A percentile compares a stretch with the other conserved stretches of the same genome.
Conservation (phyloP, 1,140 invertebrate species). For the Bombus terrestris region DNA sequence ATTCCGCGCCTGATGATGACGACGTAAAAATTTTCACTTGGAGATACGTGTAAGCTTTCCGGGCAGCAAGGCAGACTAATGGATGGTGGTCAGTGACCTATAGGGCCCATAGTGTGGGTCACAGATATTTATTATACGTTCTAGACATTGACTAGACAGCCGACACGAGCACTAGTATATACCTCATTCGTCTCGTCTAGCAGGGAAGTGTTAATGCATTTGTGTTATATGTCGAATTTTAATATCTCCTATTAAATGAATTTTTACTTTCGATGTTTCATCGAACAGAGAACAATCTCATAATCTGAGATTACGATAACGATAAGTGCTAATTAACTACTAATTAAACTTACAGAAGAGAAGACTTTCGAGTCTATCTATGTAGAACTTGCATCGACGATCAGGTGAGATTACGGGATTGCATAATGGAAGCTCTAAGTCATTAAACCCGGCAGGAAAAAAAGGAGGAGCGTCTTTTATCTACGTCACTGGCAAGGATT, state of each 20-base stretch:
- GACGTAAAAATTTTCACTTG: constrained; percentile 59
- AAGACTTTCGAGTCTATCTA: not conserved
- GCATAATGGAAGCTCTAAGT: constrained; percentile 46
- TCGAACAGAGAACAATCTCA: not conserved
- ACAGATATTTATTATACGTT: constrained; percentile 76
- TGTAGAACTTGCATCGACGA: not conserved
- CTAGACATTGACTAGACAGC: constrained; percentile 77
- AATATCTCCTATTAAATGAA: constrained; percentile 9
- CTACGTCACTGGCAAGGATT: constrained; percentile 62
- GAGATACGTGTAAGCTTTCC: constrained; percentile 54
- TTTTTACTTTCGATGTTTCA: constrained; percentile 8
- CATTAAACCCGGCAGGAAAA: constrained; percentile 35
- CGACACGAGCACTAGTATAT: constrained; percentile 65
- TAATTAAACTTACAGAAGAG: not conserved
- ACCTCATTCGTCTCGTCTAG: constrained; percentile 62
- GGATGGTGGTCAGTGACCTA: constrained; percentile 76
- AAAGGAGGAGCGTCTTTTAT: constrained; percentile 49
- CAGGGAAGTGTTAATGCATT: constrained; percentile 41
- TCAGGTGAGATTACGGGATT: constrained; percentile 40
- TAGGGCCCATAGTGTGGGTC: constrained; percentile 68
- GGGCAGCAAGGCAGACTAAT: constrained; percentile 62
- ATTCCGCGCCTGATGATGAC: not conserved
- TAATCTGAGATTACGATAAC: not conserved
- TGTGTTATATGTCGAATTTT: constrained; percentile 32
- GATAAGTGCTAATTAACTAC: not conserved